Evolutionary conservation across 2,888 invertebrate species (phyloP).

Genomic region (Bhutanitis thaidina): DNA sequence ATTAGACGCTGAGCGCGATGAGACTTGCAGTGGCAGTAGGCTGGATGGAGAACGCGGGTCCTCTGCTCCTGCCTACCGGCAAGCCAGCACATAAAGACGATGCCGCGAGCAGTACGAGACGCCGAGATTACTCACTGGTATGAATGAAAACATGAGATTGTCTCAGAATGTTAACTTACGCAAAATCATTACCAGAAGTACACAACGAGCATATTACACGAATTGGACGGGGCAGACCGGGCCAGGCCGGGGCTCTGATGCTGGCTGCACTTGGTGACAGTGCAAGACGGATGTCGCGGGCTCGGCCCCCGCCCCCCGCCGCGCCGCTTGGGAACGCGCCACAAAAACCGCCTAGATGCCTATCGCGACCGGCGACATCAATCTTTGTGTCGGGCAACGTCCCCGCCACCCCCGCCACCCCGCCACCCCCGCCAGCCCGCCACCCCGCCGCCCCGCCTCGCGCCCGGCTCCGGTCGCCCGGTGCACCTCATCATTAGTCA

Average conservation of each 20-base stretch:
- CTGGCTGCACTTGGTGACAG: constrained; percentile 2
- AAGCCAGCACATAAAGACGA: no score
- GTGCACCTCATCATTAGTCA: constrained; percentile 14
- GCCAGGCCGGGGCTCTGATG: neutral
- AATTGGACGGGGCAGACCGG: neutral
- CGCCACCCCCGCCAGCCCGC: neutral
- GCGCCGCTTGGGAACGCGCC: constrained; percentile 8
- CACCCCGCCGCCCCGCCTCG: neutral
- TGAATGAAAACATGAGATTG: no score
- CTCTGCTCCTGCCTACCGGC: no score
- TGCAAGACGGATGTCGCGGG: constrained; percentile 3
- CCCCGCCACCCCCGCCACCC: neutral
- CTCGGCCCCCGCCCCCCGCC: constrained; percentile 14
- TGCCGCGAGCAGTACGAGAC: no score
- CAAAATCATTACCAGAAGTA: neutral
- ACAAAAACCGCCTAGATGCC: constrained; percentile 17
- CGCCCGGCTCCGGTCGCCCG: neutral
- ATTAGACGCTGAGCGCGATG: no score
- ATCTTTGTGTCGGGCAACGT: constrained; percentile 12
- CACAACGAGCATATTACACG: neutral
- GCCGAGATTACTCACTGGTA: no score
- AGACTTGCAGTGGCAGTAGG: no score
- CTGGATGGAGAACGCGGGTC: no score
- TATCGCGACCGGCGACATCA: constrained; percentile 22
- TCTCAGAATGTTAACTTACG: no score